phyloP scores from a whole-genome alignment of 2,888 invertebrate species.

The Eupeodes luniger region DNA sequence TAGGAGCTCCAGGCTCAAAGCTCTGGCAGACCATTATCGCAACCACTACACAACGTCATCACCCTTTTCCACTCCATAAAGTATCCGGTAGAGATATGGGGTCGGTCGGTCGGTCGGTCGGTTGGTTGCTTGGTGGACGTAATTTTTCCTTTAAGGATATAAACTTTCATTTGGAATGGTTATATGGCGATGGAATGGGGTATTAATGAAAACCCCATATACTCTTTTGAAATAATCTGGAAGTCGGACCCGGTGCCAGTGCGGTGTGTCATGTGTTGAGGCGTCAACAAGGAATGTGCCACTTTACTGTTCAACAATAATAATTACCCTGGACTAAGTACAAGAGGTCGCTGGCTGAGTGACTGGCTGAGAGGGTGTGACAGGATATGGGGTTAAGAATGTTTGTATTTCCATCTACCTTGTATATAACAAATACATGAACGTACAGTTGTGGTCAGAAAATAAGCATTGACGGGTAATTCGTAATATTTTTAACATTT shows the following conservation, averaged over 20 bases:
- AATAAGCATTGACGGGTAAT: too few species aligned
- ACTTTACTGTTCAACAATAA: slow-evolving; percentile 69
- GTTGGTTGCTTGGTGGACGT: neutral
- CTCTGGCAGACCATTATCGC: slow-evolving; percentile 48
- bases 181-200: neutral
- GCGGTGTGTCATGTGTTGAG: slow-evolving; percentile 38
- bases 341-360: slow-evolving; percentile 14
- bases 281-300: slow-evolving; percentile 68
- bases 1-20: neutral
- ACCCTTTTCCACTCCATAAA: slow-evolving; percentile 65
- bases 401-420: slow-evolving; percentile 44
- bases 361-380: slow-evolving; percentile 10
- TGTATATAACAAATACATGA: neutral
- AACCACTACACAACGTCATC: slow-evolving; percentile 66
- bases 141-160: slow-evolving; percentile 55
- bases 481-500: too few species aligned
- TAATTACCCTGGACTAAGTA: slow-evolving; percentile 64
- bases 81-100: slow-evolving; percentile 35
- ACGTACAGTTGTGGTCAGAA: neutral
- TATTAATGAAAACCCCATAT: slow-evolving; percentile 13
- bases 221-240: slow-evolving; percentile 19
- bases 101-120: slow-evolving; percentile 32
- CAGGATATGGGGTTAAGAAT: slow-evolving; percentile 21
- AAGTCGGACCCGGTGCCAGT: neutral
- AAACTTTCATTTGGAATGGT: slow-evolving; percentile 62